Base-by-base conservation (phyloP, 2,888 invertebrate genomes). In the Pseudococcus longispinus region DNA sequence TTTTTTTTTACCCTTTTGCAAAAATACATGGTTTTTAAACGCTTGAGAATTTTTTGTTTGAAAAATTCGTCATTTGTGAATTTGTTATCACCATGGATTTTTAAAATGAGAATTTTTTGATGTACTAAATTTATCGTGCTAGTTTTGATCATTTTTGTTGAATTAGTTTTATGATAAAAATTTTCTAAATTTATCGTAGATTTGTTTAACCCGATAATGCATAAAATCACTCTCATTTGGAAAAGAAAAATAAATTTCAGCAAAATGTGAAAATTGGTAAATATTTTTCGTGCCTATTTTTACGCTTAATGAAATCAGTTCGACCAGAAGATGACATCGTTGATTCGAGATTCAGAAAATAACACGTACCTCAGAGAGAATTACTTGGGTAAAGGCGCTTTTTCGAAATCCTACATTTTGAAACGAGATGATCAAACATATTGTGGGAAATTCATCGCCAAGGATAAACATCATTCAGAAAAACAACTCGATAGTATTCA, bases 371-470 rank as follows among this genome's bases (percentile, higher is more conserved):
- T 51, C 6, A 46, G 80, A 51, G 86, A 77, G 51, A 86, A 86
- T 32, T 86, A 86, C 32, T 74, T 86, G 13, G 86, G 86, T 13
- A 86, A 86, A 51, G 86, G 86, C 3, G 86, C 86, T 1, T 86
- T 86, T 23, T 86, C 86, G 6, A 86, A 86, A 55, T 86, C 86
- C 1, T 86, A 86, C 23, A 77, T 77, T 20, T 77, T 86, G 37
- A 77, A 51, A 51, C 80, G 51, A 80, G 86, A 86, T 20, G 86
- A 51, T 32, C 86, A 37, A 20, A 86, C 86, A 5, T 86, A 80
- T 20, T 86, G 86, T 37, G 86, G 86, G 1, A 86, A 86, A 80
- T 86, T 86, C 55, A 86, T 86, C 13, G 77, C 86, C 23, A 86
- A 80, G 23, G 80, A 55, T 80, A 86, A 86, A 77, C 44, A 86